Base-by-base conservation (phyloP, 2,797 vertebrate genomes). In the Loriculus beryllinus region DNA sequence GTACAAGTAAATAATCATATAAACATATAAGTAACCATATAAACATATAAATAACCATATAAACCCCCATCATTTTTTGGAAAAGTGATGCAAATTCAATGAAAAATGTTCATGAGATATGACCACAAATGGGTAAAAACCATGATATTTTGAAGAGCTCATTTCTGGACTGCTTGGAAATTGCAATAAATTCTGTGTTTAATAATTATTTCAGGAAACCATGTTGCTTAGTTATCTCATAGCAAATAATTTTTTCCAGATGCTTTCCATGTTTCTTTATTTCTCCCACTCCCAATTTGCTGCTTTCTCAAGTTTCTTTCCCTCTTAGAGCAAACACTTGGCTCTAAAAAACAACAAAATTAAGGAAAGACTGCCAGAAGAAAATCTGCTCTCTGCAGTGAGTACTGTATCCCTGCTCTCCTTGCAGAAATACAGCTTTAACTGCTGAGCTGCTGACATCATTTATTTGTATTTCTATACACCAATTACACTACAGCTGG, bases 161-260 rank as follows among this genome's bases (percentile, higher is more conserved):
- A 64, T 89, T 91, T 95, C 77, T 77, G 47, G 23, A 79, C 48
- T 80, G 37, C 85, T 88, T 79, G 86, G 51, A 95, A 95, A 90
- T 79, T 35, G 71, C 71, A 81, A 26, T 65, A 82, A 65, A 82
- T 92, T 85, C 43, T 75, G 64, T 75, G 69, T 91, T 91, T 88
- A 95, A 70, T 86, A 93, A 93, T 90, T 94, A 86, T 79, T 94
- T 95, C 86, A 90, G 93, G 94, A 96, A 95, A 93, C n/a, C 90
- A 79, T 67, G 88, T 90, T 90, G 82, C 81, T 91, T 84, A 93
- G 82, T 82, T 95, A 95, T 96, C 94, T 95, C 95, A 94, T 88
- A 95, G 64, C 93, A 93, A 82, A 70, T 95, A 96, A 95, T 96
- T 91, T 92, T 94, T 96, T 96, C 95, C 96, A 96, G 96, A 96